A percentile compares a stretch with the other conserved stretches of the same genome.
Evolutionary conservation across 2,797 vertebrate genomes (phyloP).

Genomic region (Monodelphis domestica): DNA sequence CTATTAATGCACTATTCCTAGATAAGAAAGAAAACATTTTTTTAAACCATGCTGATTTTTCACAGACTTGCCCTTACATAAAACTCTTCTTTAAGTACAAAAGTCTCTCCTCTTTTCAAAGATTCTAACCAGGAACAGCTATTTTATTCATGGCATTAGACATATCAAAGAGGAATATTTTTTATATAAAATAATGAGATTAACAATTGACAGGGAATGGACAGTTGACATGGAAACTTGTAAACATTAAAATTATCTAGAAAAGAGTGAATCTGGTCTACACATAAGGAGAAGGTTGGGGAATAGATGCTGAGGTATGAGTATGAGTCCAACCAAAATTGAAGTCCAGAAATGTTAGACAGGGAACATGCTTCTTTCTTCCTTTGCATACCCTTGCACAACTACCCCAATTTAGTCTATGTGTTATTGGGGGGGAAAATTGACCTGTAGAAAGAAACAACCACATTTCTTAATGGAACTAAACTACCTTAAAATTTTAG

Average conservation of each 20-base stretch:
- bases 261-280: conserved; percentile 42
- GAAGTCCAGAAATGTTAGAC: background rate
- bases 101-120: background rate
- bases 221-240: conserved; percentile 25
- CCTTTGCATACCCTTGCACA: background rate
- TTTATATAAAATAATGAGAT: conserved; percentile 34
- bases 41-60: background rate
- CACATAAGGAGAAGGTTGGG: background rate
- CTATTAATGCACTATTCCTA: conserved; percentile 23
- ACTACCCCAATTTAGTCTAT: background rate
- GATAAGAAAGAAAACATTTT: conserved; percentile 27
- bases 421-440: background rate
- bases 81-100: background rate
- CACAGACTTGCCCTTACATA: background rate
- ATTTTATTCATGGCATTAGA: conserved; percentile 39
- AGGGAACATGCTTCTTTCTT: background rate
- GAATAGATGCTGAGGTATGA: conserved; percentile 23
- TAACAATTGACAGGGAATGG: conserved; percentile 3
- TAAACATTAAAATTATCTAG: conserved; percentile 35
- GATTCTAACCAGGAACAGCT: conserved; percentile 30
- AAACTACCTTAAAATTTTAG: background rate
- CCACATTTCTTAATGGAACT: background rate
- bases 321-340: conserved; percentile 33
- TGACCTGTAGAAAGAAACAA: background rate
- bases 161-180: conserved; percentile 30